These are phyloP conservation scores for Girardia tigrina DNA, from an alignment of 2,888 invertebrate genomes.

Conservation along the genomic window DNA sequence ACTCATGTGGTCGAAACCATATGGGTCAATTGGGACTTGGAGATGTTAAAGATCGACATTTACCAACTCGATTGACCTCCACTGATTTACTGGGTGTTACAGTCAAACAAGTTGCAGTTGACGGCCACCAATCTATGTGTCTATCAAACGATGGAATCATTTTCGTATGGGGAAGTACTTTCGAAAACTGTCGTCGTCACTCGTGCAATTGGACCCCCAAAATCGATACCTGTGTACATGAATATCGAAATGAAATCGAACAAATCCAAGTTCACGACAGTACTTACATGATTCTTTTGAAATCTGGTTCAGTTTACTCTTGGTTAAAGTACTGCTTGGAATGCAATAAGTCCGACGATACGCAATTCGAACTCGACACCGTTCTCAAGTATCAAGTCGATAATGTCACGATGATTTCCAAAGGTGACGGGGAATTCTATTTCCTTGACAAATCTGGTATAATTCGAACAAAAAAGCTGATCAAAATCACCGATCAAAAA, in stretches of 20 bases:
- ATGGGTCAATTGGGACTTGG: conserved; percentile 1
- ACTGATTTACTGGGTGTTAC: background rate
- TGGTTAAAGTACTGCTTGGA: background rate
- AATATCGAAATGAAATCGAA: background rate
- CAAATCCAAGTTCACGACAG: background rate
- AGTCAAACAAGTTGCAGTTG: background rate
- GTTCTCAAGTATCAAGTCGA: background rate
- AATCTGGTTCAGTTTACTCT: background rate
- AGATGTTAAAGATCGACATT: background rate
- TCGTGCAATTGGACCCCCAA: background rate
- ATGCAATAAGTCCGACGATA: background rate
- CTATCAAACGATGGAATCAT: background rate
- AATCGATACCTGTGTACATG: background rate
- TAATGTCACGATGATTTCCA: background rate
- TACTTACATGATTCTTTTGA: background rate
- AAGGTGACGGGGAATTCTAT: background rate
- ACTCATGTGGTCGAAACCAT: background rate
- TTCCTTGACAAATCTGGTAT: background rate
- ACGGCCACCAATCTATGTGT: background rate
- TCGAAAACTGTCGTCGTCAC: background rate
- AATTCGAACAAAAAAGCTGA: background rate
- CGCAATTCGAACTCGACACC: background rate
- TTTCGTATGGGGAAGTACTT: conserved; percentile 1
- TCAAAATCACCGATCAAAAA: background rate
- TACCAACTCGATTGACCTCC: background rate